Conservation (phyloP, 2,888 invertebrate species). For the Thalpophila matura region DNA sequence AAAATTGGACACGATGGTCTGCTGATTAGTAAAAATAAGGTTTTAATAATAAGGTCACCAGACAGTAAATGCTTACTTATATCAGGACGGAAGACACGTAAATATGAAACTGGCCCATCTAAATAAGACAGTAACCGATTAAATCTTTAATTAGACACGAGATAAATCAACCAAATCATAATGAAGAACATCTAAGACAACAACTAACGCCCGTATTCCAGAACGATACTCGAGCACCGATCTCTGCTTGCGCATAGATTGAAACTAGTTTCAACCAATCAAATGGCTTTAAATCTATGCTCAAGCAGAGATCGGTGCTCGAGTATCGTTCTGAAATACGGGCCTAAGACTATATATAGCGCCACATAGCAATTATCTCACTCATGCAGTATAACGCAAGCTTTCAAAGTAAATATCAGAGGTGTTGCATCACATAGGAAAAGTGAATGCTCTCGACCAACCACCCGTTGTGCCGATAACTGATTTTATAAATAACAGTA, state of each 20-base stretch:
- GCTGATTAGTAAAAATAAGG: constrained; percentile 19
- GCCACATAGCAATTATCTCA: constrained; percentile 7
- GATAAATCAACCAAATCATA: too few species aligned
- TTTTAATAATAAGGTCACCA: constrained; percentile 14
- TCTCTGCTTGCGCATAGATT: too few species aligned
- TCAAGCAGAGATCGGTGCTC: too few species aligned
- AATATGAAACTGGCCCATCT: too few species aligned
- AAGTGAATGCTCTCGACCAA: constrained; percentile 64
- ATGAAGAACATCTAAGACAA: too few species aligned
- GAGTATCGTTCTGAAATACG: too few species aligned
- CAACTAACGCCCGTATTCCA: too few species aligned
- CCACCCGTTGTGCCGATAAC: constrained; percentile 60
- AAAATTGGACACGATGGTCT: constrained; percentile 1
- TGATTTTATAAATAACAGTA: constrained; percentile 64
- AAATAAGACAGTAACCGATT: too few species aligned
- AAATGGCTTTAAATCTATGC: too few species aligned
- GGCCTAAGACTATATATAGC: constrained; percentile 8
- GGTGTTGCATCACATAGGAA: constrained; percentile 64
- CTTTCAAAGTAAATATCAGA: constrained; percentile 43
- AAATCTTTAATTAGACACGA: too few species aligned
- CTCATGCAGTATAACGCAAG: constrained; percentile 9
- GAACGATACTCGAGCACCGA: too few species aligned
- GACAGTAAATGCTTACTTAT: constrained; percentile 9
- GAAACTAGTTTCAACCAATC: too few species aligned
- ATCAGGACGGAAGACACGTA: constrained; percentile 5